These are phyloP conservation scores for Achatina immaculata DNA, from an alignment of 1,140 invertebrate species.

Conservation along the genomic window DNA sequence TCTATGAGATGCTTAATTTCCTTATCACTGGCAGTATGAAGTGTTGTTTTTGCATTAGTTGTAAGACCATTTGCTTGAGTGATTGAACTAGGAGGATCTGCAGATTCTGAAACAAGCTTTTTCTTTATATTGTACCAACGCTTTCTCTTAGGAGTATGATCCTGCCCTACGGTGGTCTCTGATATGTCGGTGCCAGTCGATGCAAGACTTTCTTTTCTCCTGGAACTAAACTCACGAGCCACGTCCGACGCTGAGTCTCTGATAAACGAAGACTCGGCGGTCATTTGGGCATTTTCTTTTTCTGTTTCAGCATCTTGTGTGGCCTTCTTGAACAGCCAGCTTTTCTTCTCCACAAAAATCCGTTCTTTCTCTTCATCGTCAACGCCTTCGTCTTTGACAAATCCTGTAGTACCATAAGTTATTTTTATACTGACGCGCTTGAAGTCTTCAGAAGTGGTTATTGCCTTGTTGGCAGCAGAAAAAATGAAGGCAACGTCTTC, in stretches of 20 bases:
- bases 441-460: background rate
- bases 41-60: too few relatives aligned
- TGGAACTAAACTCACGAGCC: too few relatives aligned
- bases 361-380: slow-evolving; percentile 43
- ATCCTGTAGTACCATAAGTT: slow-evolving; percentile 25
- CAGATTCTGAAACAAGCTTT: too few relatives aligned
- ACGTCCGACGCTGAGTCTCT: background rate
- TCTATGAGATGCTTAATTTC: too few relatives aligned
- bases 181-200: background rate
- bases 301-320: background rate
- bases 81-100: too few relatives aligned
- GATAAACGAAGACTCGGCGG: background rate
- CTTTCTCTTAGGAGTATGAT: too few relatives aligned
- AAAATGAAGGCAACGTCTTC: slow-evolving; percentile 45
- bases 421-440: background rate
- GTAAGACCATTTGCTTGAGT: too few relatives aligned
- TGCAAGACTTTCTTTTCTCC: background rate
- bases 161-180: too few relatives aligned
- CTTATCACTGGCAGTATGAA: too few relatives aligned
- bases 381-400: slow-evolving; percentile 14
- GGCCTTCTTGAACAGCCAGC: slow-evolving; percentile 39
- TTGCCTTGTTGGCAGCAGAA: slow-evolving; percentile 29
- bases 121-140: too few relatives aligned
- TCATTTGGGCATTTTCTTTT: too few relatives aligned
- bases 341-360: slow-evolving; percentile 35